Conservation (phyloP, 2,797 vertebrate genomes). For the Rhadinocentrus ornatus region DNA sequence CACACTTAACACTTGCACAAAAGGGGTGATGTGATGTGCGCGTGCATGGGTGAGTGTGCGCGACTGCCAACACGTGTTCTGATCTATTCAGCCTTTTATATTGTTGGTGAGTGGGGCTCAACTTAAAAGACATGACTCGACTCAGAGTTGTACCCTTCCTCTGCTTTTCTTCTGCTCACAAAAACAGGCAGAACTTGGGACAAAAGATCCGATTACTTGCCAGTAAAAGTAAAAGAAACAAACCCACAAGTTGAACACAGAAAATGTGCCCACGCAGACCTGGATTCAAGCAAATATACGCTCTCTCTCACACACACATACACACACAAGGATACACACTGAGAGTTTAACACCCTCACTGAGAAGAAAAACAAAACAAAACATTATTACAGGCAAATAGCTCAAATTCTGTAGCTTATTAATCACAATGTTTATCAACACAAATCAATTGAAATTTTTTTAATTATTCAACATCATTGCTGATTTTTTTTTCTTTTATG, state of each 20-base stretch:
- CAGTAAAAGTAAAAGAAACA: conserved; percentile 76
- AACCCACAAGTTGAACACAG: conserved; percentile 58
- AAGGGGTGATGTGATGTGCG: conserved; percentile 64
- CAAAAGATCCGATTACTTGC: conserved; percentile 84
- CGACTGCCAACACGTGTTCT: conserved; percentile 40
- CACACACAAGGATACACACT: conserved; percentile 37
- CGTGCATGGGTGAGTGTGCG: conserved; percentile 26
- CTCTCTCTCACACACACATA: conserved; percentile 29
- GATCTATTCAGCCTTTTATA: conserved; percentile 74
- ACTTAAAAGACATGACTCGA: conserved; percentile 76
- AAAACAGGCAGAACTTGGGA: conserved; percentile 76
- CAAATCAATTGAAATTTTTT: conserved; percentile 23
- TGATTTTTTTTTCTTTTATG: conserved; percentile 9
- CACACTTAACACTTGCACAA: conserved; percentile 78
- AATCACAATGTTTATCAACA: conserved; percentile 36
- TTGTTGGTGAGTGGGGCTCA: conserved; percentile 73
- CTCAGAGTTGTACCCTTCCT: conserved; percentile 76
- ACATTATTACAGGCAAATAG: conserved; percentile 24
- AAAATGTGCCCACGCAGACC: conserved; percentile 65
- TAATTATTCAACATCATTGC: background rate
- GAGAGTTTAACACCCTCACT: conserved; percentile 62
- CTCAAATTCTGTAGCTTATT: conserved; percentile 37
- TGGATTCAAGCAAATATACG: conserved; percentile 55
- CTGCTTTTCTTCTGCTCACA: conserved; percentile 75
- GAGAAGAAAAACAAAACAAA: conserved; percentile 23